Evolutionary conservation across 2,888 invertebrate genomes (phyloP), one percentile per base, ranked within the genome.

Genomic region (Stenoptilia bipunctidactyla): DNA sequence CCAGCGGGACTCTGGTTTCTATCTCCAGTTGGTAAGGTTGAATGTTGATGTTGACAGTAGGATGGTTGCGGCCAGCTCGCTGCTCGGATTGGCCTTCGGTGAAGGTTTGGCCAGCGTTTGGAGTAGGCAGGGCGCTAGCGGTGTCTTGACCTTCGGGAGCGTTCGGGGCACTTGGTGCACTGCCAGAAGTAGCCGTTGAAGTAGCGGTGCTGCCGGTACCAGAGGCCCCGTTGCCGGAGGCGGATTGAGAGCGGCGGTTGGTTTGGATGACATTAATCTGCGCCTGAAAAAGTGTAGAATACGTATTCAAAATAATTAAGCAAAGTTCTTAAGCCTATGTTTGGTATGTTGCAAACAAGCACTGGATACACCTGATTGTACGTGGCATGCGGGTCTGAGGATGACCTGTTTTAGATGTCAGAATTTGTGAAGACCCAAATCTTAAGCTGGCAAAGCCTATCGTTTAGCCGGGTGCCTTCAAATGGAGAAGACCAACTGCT

Each of bases 1-100:
- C 62, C 14, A 72, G 58, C 4, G 73, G 71, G 42, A 72, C 63
- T 48, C 67, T 56, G 25, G 70, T 64, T 42, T 69, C 74, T 46
- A 75, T 70, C 47, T 73, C 75, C 44, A 74, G 61, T 58, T 73
- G 72, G 43, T 68, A 71, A 40, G 67, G 59, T 41, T 58, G 61
- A 40, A 60, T 56, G 41, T 55, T 60, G 39, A 60, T 58, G 50
- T 58, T 60, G 46, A 55, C 56, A 40, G 58, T 61, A 42, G 62
- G 60, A 47, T 58, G 60, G 44, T 56, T 62, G 56, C 56, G 63
- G 58, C 63, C 65, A 44, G 56, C 46, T 44, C 8, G 20, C 20
- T 3, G 20, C 8, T 20, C 4, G 20, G 3, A 5, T 20, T 20
- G 20, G 8, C 4, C 20, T 9, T 6, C 25, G 6, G 30, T n/a